A percentile compares a stretch with the other conserved stretches of the same genome.
Evolutionary conservation across 2,113 vertebrate genomes (phyloP).

Genomic region (Protomyctophum bolini): DNA sequence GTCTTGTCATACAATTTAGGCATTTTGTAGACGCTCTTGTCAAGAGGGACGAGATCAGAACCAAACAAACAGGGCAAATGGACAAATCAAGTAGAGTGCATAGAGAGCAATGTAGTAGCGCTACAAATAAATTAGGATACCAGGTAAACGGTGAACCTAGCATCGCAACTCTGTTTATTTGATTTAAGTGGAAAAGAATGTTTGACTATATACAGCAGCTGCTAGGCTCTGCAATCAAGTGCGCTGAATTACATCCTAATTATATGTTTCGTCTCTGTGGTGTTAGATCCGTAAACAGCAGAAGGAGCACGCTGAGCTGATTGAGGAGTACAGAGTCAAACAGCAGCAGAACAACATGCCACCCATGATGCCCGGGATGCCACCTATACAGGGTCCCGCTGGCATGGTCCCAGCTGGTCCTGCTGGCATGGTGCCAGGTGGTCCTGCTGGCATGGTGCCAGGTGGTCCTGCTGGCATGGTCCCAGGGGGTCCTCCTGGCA

Average conservation of each 20-base stretch:
- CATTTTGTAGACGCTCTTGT: too few species aligned
- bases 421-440: slow-evolving; percentile 72
- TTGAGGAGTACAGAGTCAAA: slow-evolving; percentile 94
- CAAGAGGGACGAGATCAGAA: too few species aligned
- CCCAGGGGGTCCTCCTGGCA: slow-evolving; percentile 75
- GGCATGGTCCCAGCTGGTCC: slow-evolving; percentile 74
- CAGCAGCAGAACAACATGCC: slow-evolving; percentile 87
- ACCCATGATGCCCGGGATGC: slow-evolving; percentile 80
- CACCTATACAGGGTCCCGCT: slow-evolving; percentile 75
- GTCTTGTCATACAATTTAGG: too few species aligned
- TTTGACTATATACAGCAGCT: too few species aligned
- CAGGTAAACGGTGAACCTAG: too few species aligned
- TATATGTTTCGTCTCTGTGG: neutral
- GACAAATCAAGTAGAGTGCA: too few species aligned
- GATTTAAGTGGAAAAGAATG: too few species aligned
- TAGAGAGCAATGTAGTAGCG: too few species aligned
- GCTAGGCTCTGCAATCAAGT: neutral
- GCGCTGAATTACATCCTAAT: neutral
- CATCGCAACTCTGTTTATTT: too few species aligned
- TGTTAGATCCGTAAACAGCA: slow-evolving; percentile 95
- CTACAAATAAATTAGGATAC: too few species aligned
- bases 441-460: slow-evolving; percentile 77
- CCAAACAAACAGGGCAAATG: too few species aligned
- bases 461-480: slow-evolving; percentile 53
- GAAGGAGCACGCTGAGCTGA: slow-evolving; percentile 95